Conservation (phyloP, 2,888 invertebrate species). For the Trileptium ribeirensis region DNA sequence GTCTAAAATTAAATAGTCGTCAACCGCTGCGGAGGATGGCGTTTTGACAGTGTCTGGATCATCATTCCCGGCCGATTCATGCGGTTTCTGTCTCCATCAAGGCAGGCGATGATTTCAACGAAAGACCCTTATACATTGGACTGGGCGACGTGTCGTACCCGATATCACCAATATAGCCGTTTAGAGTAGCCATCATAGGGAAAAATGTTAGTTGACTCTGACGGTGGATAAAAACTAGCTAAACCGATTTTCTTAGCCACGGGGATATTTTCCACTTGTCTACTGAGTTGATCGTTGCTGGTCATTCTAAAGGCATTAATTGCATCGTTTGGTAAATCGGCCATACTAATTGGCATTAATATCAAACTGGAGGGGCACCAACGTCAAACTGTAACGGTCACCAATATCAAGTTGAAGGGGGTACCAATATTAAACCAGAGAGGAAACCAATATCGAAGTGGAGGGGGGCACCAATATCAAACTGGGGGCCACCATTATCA, state of each 20-base stretch:
- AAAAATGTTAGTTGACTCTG: too few species aligned
- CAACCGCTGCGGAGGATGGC: not conserved
- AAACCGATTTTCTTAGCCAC: too few species aligned
- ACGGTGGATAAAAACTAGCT: too few species aligned
- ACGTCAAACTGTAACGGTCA: too few species aligned
- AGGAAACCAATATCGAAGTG: too few species aligned
- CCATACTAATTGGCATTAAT: slow-evolving; percentile 1
- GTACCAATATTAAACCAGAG: too few species aligned
- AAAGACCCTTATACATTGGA: not conserved
- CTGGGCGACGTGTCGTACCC: too few species aligned
- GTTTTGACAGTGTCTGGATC: not conserved
- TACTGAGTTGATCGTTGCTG: not conserved
- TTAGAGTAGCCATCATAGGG: not conserved
- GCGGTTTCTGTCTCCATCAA: not conserved
- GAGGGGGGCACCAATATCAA: too few species aligned
- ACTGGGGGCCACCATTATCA: too few species aligned
- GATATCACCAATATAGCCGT: not conserved
- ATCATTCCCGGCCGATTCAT: not conserved
- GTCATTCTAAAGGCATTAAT: not conserved
- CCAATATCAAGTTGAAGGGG: too few species aligned
- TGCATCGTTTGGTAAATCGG: slow-evolving; percentile 1
- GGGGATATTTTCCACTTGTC: not conserved
- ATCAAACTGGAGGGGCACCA: too few species aligned
- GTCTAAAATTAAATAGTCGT: slow-evolving; percentile 8
- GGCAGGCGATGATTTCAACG: not conserved